Evolutionary conservation across 2,888 invertebrate species (phyloP).

Genomic region (Gymnosoma rotundatum): DNA sequence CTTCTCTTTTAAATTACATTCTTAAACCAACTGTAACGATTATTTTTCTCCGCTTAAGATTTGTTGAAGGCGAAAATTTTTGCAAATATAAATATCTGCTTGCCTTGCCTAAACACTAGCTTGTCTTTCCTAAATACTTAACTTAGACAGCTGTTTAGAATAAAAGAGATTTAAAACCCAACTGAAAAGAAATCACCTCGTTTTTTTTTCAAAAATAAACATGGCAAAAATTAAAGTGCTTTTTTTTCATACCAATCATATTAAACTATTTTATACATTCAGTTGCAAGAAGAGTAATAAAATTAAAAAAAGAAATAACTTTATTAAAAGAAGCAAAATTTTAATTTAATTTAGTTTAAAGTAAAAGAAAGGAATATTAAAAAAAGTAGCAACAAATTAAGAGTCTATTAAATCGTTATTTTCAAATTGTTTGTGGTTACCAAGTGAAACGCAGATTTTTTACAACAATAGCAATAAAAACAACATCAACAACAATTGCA

Average conservation of each 20-base stretch:
- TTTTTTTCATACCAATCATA: conserved; percentile 9
- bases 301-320: not conserved
- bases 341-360: conserved; percentile 1
- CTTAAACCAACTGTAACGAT: too few relatives aligned
- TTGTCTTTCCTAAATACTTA: too few relatives aligned
- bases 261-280: not conserved
- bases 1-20: too few relatives aligned
- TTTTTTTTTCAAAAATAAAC: not conserved
- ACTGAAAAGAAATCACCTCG: not conserved
- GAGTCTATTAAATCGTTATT: conserved; percentile 52
- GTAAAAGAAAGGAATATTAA: conserved; percentile 18
- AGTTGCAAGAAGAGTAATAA: conserved; percentile 2
- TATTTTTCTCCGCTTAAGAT: too few relatives aligned
- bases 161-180: too few relatives aligned
- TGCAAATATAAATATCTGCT: too few relatives aligned
- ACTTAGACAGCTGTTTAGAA: not conserved
- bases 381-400: conserved; percentile 2
- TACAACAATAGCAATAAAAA: not conserved
- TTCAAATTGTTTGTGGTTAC: conserved; percentile 48
- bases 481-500: not conserved
- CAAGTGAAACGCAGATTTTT: conserved; percentile 51
- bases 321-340: not conserved
- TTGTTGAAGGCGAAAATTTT: too few relatives aligned
- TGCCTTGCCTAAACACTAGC: too few relatives aligned
- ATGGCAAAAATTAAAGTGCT: not conserved